These are phyloP conservation scores for Trachelus iudaicus DNA, from an alignment of 2,888 invertebrate genomes.

Conservation along the genomic window DNA sequence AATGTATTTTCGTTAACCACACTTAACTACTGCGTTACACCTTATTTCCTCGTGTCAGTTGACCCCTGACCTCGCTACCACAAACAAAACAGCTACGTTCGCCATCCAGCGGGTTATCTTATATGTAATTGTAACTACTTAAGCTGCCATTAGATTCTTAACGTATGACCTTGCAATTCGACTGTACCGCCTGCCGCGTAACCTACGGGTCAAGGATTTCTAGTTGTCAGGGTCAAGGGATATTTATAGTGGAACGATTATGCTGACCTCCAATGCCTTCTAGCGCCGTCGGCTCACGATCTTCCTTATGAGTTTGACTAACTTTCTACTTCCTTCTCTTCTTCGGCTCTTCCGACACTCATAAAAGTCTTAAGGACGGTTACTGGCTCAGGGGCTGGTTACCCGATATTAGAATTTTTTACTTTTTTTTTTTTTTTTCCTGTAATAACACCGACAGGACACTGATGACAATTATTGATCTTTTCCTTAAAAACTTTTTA, in stretches of 20 bases:
- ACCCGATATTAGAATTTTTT: background rate
- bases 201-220: background rate
- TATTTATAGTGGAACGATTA: background rate
- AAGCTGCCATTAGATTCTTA: too few species aligned
- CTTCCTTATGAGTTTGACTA: background rate
- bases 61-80: background rate
- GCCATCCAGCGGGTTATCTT: too few species aligned
- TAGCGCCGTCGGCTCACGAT: background rate
- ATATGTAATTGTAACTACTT: too few species aligned
- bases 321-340: background rate
- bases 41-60: background rate
- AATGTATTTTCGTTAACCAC: background rate
- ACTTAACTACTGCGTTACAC: background rate
- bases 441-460: too few species aligned
- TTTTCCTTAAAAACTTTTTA: background rate
- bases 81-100: background rate
- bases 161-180: background rate
- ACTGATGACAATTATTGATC: too few species aligned
- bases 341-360: background rate
- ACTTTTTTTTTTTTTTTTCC: too few species aligned
- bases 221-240: background rate
- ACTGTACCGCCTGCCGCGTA: background rate
- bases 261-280: background rate
- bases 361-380: background rate
- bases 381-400: background rate